Base-by-base conservation (phyloP, 2,113 vertebrate genomes). In the Marcusenius ussheri region DNA sequence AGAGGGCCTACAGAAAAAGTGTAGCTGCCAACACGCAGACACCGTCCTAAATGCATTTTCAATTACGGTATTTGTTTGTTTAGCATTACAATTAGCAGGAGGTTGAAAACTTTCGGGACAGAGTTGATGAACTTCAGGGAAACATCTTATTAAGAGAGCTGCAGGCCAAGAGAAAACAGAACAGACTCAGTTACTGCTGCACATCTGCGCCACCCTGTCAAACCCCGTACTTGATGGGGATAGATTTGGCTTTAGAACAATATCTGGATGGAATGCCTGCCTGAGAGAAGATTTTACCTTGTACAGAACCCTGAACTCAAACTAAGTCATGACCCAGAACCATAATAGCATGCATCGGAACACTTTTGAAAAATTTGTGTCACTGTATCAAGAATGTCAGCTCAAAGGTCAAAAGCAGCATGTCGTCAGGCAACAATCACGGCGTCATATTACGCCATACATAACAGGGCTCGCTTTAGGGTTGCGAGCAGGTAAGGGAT, bases 401-500 rank as follows among this genome's bases (percentile, higher is more conserved):
- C 58, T 74, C 77, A 89, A 70, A 74, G 85, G 56, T 66, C 89
- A 87, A 21, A 31, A 31, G 80, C 89, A 58, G 51, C 89, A 92
- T 27, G 1, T 83, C 56, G 89, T 94, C 91, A 94, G 51, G 87
- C 77, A 92, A 92, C 93, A 92, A 46, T 49, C 21, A 83, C 47
- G 4, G 70, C 1, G 74, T 94, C 93, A 91, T 51, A 51, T 91
- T 31, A 1, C 3, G n/a, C 8, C n/a, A 3, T 31, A 66, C 7
- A 90, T 91, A 93, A 93, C 90, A 93, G 53, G 89, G 89, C 89
- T 93, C 91, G 92, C 46, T 91, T 91, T 89, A 90, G 88, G 92
- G 90, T 90, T 90, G 46, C 91, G 94, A 93, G 89, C 88, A 89
- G 91, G 91, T 93, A 94, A 88, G 91, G 93, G 93, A 94, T 89